Evolutionary conservation across 2,797 vertebrate species (phyloP), one percentile per base, ranked within the genome.

Genomic region (Cossypha dichroa): DNA sequence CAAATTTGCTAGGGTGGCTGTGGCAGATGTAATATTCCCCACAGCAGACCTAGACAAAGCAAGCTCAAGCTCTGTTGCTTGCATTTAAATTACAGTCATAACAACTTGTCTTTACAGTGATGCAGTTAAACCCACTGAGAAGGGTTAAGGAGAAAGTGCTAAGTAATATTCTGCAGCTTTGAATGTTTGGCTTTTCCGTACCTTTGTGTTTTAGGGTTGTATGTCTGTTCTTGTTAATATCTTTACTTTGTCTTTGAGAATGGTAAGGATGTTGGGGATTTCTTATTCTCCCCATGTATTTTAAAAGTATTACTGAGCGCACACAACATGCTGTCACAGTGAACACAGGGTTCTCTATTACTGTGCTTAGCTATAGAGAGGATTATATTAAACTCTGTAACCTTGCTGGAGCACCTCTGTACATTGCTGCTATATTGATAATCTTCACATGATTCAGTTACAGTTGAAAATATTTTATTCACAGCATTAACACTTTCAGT

Each of bases 351-450:
- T 93, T 96, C 91, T 93, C 93, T 93, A 90, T 96, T 97, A 86
- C 93, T 95, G 54, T 90, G 94, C 94, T 96, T 96, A 92, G 96
- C 90, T 84, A 66, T 80, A 84, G 73, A 96, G 93, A 81, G 91
- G 96, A 95, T 96, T 96, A 94, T 88, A 97, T 95, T 97, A 95
- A 96, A 96, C 96, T 95, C 34, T 2, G 89, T 97, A 95, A 95
- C 94, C 95, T 96, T 90, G 79, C 87, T 92, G n/a, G 76, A 96
- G 41, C 73, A 86, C 55, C 81, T 77, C 91, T 94, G 63, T 75
- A 88, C 80, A 48, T 95, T 92, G 56, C 64, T 96, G 76, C 87
- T 96, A 15, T 96, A 66, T 91, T 95, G 87, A 85, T 96, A 93
- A 96, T 96, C 87, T 97, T 97, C 88, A 78, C 96, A 74, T 95